These are phyloP conservation scores for Meganola albula DNA, from an alignment of 2,888 invertebrate species.

Conservation along the genomic window DNA sequence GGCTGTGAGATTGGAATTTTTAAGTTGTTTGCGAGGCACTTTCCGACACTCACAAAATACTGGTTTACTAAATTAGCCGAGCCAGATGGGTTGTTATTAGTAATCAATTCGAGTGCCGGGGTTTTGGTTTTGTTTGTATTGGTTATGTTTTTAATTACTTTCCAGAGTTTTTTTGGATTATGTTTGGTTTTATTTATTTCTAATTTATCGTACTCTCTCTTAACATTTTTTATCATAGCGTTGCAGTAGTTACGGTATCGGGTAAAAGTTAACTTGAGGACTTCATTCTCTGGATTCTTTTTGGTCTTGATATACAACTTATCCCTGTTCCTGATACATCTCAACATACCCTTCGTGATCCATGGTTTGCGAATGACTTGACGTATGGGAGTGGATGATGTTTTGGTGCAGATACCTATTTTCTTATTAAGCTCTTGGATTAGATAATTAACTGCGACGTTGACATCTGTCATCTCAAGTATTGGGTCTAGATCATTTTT, in stretches of 20 bases:
- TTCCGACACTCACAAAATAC: no score
- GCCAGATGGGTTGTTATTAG: background rate
- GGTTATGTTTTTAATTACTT: background rate
- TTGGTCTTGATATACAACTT: background rate
- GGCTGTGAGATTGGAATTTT: background rate
- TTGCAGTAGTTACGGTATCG: background rate
- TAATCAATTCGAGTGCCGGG: background rate
- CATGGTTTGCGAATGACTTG: background rate
- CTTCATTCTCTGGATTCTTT: background rate
- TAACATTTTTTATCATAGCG: background rate
- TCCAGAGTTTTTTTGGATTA: background rate
- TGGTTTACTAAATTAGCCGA: background rate
- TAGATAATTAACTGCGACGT: background rate
- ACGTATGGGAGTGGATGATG: background rate
- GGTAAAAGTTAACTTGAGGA: background rate
- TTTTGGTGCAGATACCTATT: background rate
- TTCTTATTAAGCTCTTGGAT: background rate
- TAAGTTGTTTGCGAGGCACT: no score
- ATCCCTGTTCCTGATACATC: background rate
- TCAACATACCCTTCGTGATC: background rate
- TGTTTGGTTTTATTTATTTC: background rate
- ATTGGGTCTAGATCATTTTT: background rate
- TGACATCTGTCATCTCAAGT: background rate
- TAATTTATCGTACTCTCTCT: background rate
- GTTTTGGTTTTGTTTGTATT: background rate